phyloP scores from a whole-genome alignment of 2,888 invertebrate species.

The Napeogenes sylphis region DNA sequence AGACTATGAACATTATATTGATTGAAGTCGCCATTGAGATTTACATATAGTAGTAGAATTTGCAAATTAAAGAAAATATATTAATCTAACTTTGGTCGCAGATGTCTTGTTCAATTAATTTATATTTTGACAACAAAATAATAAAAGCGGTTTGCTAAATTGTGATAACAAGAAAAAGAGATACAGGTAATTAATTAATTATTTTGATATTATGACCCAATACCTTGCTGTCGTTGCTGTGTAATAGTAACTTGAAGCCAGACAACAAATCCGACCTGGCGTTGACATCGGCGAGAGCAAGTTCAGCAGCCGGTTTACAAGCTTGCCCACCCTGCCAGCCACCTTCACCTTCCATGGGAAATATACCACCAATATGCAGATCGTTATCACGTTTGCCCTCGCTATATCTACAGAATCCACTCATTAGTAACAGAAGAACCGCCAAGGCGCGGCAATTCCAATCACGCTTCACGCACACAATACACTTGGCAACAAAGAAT shows the following conservation, averaged over 20 bases:
- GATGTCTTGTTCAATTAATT: neutral
- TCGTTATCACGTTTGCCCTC: slow-evolving; percentile 81
- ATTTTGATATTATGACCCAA: neutral
- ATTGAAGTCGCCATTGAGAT: slow-evolving; percentile 45
- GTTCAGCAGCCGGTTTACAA: slow-evolving; percentile 97
- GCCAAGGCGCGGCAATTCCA: slow-evolving; percentile 40
- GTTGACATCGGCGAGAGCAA: slow-evolving; percentile 98
- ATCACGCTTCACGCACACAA: slow-evolving; percentile 48
- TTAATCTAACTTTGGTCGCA: neutral
- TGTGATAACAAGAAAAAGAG: neutral
- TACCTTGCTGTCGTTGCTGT: slow-evolving; percentile 98
- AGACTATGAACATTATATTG: slow-evolving; percentile 51
- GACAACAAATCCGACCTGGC: slow-evolving; percentile 90
- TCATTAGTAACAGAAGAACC: slow-evolving; percentile 57
- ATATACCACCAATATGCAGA: slow-evolving; percentile 97
- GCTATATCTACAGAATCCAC: slow-evolving; percentile 52
- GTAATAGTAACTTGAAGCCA: slow-evolving; percentile 92
- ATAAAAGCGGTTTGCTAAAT: too few relatives aligned
- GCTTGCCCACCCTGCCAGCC: slow-evolving; percentile 99
- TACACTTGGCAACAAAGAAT: slow-evolving; percentile 71
- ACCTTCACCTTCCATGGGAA: slow-evolving; percentile 96
- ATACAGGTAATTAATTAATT: neutral
- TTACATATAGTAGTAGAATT: slow-evolving; percentile 18
- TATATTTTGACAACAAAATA: neutral
- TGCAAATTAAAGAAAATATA: neutral